These are phyloP conservation scores for Muntiacus reevesi DNA, from an alignment of 2,113 vertebrate genomes.

Conservation along the genomic window DNA sequence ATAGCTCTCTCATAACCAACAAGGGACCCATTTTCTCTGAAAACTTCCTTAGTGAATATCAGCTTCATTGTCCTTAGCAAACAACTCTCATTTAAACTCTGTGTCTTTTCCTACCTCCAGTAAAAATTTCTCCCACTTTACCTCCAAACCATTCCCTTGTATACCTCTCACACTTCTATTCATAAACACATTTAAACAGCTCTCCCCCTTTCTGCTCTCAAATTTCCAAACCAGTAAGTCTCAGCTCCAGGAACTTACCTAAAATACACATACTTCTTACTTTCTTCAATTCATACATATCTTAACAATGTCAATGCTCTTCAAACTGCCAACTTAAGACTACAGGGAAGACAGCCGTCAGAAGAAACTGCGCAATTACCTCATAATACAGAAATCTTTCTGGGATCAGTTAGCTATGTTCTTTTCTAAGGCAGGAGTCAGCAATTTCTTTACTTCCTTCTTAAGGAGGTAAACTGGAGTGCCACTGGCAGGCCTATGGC, in stretches of 20 bases:
- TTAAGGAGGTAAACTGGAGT: constrained; percentile 25
- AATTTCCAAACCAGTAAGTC: constrained; percentile 52
- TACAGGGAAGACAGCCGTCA: constrained; percentile 21
- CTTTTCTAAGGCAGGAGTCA: constrained; percentile 37
- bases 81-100: constrained; percentile 33
- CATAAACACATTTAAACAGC: constrained; percentile 36
- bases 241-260: constrained; percentile 50
- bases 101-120: constrained; percentile 41
- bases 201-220: constrained; percentile 44
- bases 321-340: constrained; percentile 45
- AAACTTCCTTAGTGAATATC: constrained; percentile 46
- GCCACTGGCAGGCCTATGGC: constrained; percentile 12
- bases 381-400: constrained; percentile 54
- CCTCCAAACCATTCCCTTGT: constrained; percentile 23
- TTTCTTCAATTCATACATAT: constrained; percentile 56
- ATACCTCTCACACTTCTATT: neutral
- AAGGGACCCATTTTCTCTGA: constrained; percentile 28
- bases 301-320: constrained; percentile 38
- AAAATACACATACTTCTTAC: constrained; percentile 67
- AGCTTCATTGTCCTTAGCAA: constrained; percentile 52
- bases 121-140: constrained; percentile 44
- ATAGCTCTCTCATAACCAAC: constrained; percentile 42
- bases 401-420: constrained; percentile 56
- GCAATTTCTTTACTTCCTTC: constrained; percentile 56
- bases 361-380: constrained; percentile 29